phyloP scores from a whole-genome alignment of 2,888 invertebrate species.

The Perdita meconis region DNA sequence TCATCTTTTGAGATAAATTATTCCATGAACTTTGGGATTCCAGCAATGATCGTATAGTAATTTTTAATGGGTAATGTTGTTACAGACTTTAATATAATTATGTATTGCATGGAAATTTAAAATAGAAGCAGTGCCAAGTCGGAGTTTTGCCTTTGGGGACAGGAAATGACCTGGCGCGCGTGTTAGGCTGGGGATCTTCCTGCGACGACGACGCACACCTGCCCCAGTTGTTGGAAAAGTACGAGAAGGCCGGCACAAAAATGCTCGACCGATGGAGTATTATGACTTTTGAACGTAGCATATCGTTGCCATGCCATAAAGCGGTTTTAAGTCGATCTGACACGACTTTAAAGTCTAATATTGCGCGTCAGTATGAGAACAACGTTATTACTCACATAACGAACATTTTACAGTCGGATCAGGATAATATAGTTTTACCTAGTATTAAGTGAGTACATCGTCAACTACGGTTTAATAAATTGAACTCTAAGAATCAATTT shows the following conservation, averaged over 20 bases:
- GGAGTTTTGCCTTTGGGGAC: slow-evolving; percentile 98
- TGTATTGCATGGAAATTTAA: slow-evolving; percentile 63
- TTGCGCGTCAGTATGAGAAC: slow-evolving; percentile 90
- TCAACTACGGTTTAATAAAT: too few species aligned
- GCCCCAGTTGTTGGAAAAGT: slow-evolving; percentile 95
- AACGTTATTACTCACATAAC: slow-evolving; percentile 92
- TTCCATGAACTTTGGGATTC: slow-evolving; percentile 9
- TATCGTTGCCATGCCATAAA: slow-evolving; percentile 86
- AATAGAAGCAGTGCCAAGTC: slow-evolving; percentile 95
- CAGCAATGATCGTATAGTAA: not conserved
- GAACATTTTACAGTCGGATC: slow-evolving; percentile 93
- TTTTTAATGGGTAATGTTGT: not conserved
- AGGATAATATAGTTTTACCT: slow-evolving; percentile 89
- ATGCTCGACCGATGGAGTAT: slow-evolving; percentile 99
- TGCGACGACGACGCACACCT: slow-evolving; percentile 98
- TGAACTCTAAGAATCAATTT: slow-evolving; percentile 10
- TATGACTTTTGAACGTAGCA: slow-evolving; percentile 94
- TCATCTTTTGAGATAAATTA: not conserved
- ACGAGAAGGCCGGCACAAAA: slow-evolving; percentile 98
- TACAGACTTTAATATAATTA: slow-evolving; percentile 23
- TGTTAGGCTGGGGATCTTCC: slow-evolving; percentile 97
- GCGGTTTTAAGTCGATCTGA: slow-evolving; percentile 86
- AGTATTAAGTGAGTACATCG: slow-evolving; percentile 89
- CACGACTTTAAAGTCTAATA: slow-evolving; percentile 85
- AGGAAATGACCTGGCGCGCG: slow-evolving; percentile 97